Evolutionary conservation across 2,797 vertebrate genomes (phyloP), one percentile per base, ranked within the genome.

Genomic region (Falco cherrug): DNA sequence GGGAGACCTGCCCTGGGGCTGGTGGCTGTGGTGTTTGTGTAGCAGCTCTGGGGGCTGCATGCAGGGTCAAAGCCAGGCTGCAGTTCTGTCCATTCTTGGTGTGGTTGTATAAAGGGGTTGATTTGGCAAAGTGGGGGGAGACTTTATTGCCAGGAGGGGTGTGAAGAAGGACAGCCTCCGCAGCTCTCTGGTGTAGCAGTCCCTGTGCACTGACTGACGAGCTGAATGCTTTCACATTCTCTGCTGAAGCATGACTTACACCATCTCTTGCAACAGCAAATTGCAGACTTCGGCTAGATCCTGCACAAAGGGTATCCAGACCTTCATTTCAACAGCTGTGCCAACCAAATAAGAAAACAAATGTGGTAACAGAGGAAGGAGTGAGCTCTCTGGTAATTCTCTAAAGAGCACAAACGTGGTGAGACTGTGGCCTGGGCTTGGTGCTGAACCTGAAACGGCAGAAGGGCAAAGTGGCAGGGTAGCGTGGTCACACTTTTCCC

Each of bases 161-260:
- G 41, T 43, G 41, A 43, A 16, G 41, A 14, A 43, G 41, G 41
- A 43, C 41, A 29, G 41, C 67, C 29, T 5, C 57, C 9, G 1
- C 56, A 43, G 39, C 48, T 21, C n/a, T 41, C 37, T 0, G 5
- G 25, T 11, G 5, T 12, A 14, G 13, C 5, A 16, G 29, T 11
- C 56, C 11, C 0, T 5, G 2, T 1, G 22, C 18, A 2, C n/a
- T 1, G 60, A 11, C 1, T 4, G 47, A 28, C 39, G 10, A 33
- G 37, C 37, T 19, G 15, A 26, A 20, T 2, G 17, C 35, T 43
- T 33, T 26, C 31, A 43, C 35, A 14, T n/a, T 51, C 71, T 26
- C 56, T 24, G 60, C 41, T 31, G 28, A 8, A 64, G 31, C 0
- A 3, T 7, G 53, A 13, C 77, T 83, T 47, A 16, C 24, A 15